Percentiles rank a stretch among this genome's conserved stretches.
These are phyloP conservation scores for Acronicta alni DNA, from an alignment of 2,888 invertebrate genomes.

Conservation along the genomic window DNA sequence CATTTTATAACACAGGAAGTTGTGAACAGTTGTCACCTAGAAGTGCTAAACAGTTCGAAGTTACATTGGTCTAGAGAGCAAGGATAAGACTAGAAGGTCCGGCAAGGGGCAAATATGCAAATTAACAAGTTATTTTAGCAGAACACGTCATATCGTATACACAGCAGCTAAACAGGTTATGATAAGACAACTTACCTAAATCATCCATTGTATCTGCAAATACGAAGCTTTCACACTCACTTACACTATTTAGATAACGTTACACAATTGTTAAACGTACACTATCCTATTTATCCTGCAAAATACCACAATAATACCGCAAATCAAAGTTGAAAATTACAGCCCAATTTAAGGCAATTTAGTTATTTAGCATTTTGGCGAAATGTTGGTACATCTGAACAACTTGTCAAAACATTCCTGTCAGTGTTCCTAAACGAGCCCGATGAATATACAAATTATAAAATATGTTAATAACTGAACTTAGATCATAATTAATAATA, in stretches of 20 bases:
- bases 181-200: slow-evolving; percentile 86
- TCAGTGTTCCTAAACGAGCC: slow-evolving; percentile 37
- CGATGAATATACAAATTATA: neutral
- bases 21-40: slow-evolving; percentile 7
- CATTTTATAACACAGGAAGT: slow-evolving; percentile 20
- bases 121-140: slow-evolving; percentile 69
- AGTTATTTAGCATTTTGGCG: slow-evolving; percentile 62
- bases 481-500: neutral
- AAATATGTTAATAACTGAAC: neutral
- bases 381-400: slow-evolving; percentile 56
- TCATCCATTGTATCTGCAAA: slow-evolving; percentile 79
- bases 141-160: slow-evolving; percentile 79
- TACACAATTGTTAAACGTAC: slow-evolving; percentile 51
- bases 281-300: slow-evolving; percentile 46
- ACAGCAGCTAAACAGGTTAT: slow-evolving; percentile 83
- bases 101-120: slow-evolving; percentile 56
- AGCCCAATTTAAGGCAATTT: slow-evolving; percentile 73
- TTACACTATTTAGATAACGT: slow-evolving; percentile 40
- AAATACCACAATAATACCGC: slow-evolving; percentile 65
- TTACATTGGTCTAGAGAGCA: slow-evolving; percentile 7
- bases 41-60: slow-evolving; percentile 8
- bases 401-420: slow-evolving; percentile 53
- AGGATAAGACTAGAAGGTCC: slow-evolving; percentile 36
- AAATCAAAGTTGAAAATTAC: slow-evolving; percentile 69
- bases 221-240: slow-evolving; percentile 46